phyloP scores from a whole-genome alignment of 1,140 invertebrate genomes.

The Pseudomyrmex pallidus region DNA sequence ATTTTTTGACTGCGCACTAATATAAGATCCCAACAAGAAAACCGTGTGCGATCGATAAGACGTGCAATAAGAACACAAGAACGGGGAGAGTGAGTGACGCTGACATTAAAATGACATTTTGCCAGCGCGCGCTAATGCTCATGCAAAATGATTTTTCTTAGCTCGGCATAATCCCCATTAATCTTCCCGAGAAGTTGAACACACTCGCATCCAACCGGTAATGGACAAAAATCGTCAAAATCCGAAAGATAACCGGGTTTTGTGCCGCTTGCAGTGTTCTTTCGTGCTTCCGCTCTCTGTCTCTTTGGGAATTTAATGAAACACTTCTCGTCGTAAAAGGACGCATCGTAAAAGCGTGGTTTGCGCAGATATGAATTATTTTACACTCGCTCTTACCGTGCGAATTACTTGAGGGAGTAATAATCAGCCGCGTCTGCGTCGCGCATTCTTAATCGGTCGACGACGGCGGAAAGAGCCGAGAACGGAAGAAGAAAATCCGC shows the following conservation, averaged over 20 bases:
- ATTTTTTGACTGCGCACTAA: no score
- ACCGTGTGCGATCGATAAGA: no score
- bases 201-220: not conserved
- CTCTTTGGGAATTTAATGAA: no score
- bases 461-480: not conserved
- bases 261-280: no score
- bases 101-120: not conserved
- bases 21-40: no score
- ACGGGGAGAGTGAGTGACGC: not conserved
- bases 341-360: not conserved
- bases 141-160: slow-evolving; percentile 21
- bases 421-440: slow-evolving; percentile 14
- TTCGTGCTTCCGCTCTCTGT: no score
- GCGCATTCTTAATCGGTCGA: slow-evolving; percentile 11
- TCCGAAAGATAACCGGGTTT: no score
- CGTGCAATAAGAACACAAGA: no score
- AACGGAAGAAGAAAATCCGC: not conserved
- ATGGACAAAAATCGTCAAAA: no score
- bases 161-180: slow-evolving; percentile 5
- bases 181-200: not conserved
- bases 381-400: slow-evolving; percentile 9
- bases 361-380: slow-evolving; percentile 15
- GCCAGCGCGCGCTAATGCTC: not conserved
- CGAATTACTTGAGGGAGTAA: slow-evolving; percentile 35
- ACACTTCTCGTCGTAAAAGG: not conserved